phyloP scores from a whole-genome alignment of 2,797 vertebrate species.

The Anguilla anguilla region DNA sequence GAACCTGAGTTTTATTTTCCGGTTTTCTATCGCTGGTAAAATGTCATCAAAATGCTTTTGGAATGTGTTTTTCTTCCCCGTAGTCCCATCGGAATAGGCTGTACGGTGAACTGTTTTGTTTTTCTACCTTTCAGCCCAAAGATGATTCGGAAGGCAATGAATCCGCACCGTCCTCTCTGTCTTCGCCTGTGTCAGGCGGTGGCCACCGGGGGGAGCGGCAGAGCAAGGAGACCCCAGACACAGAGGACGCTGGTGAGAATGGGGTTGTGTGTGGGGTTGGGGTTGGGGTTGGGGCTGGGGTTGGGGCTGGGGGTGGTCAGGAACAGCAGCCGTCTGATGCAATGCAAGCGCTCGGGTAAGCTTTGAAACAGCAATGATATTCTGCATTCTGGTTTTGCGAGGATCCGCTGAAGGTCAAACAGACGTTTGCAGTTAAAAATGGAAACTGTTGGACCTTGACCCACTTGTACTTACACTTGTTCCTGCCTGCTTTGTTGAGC shows the following conservation, averaged over 20 bases:
- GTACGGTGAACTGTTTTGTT: constrained; percentile 27
- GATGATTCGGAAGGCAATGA: constrained; percentile 85
- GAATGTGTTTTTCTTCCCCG: neutral
- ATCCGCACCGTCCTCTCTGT: constrained; percentile 81
- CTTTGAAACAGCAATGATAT: neutral
- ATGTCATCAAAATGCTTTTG: constrained; percentile 12
- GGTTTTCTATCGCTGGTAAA: constrained; percentile 1
- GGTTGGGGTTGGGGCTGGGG: too few species aligned
- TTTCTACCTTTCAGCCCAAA: constrained; percentile 75
- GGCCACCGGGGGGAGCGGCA: constrained; percentile 76
- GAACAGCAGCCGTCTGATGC: neutral
- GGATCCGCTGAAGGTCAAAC: neutral
- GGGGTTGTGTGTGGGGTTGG: neutral
- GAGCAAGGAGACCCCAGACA: constrained; percentile 87
- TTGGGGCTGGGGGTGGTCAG: neutral
- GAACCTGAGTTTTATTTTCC: constrained; percentile 19
- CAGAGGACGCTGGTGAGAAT: constrained; percentile 84
- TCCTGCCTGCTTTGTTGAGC: neutral
- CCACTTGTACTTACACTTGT: neutral
- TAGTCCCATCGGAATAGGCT: neutral
- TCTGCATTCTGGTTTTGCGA: neutral
- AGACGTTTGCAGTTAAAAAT: neutral
- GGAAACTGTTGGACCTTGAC: neutral
- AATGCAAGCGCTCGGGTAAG: neutral
- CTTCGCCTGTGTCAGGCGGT: constrained; percentile 86